Evolutionary conservation across 2,113 vertebrate genomes (phyloP), one percentile per base, ranked within the genome.

Genomic region (Tragelaphus strepsiceros): DNA sequence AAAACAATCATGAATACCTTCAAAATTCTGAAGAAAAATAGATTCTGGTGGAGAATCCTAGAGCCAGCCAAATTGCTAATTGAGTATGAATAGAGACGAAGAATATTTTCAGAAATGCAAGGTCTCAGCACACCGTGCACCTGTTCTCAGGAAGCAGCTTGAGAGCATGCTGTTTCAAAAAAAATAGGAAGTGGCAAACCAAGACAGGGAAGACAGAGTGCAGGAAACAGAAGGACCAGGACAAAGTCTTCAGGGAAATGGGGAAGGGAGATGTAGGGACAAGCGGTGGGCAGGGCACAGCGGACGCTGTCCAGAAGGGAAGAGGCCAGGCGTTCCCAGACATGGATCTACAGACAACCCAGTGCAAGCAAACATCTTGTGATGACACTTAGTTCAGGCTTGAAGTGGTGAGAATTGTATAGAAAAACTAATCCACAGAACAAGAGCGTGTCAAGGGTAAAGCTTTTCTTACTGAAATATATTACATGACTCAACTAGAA

Each of bases 291-390:
- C n/a, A 43, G 5, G 14, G 71, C 7, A 11, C 53, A 32, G 32
- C 1, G 5, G 30, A 17, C 1, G 0, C 64, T 6, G 2, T 10
- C 17, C 28, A 19, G 39, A 53, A 19, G 2, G 10, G 21, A 26
- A 43, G 28, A 35, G 39, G n/a, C 30, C 54, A 92, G 80, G 56
- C n/a, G 0, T 12, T 67, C 85, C 87, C 56, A 12, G 39, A 81
- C 22, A 43, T 2, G 9, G 15, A 35, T n/a, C 61, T 22, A 7
- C 1, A 58, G 14, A 53, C 26, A n/a, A 16, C 24, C 15, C 21
- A n/a, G 54, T 2, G 28, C 28, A 6, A 26, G 32, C 0, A 24
- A 59, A 26, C 12, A 7, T 24, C 53, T 22, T 49, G 71, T 84
- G 56, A 28, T 0, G 4, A 86, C 14, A n/a, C 39, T 22, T 24